A percentile compares a stretch with the other conserved stretches of the same genome.
These are phyloP conservation scores for Nyctibius grandis DNA, from an alignment of 2,797 vertebrate genomes.

Conservation along the genomic window DNA sequence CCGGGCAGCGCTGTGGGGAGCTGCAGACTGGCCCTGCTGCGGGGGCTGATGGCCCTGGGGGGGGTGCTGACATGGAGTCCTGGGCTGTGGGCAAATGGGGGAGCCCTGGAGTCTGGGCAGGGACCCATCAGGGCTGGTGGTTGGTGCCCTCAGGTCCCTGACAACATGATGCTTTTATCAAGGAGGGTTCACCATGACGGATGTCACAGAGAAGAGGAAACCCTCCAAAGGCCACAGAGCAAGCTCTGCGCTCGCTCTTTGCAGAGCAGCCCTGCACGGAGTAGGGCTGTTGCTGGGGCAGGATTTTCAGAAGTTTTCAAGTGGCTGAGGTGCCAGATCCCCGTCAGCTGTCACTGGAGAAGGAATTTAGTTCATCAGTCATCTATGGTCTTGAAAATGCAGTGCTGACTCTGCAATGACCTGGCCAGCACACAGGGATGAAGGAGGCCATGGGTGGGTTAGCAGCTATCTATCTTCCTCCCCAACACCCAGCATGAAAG, in stretches of 20 bases:
- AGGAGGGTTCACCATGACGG: not conserved
- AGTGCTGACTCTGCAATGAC: not conserved
- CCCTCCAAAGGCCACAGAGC: not conserved
- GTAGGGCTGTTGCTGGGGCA: not conserved
- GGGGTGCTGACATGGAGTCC: not conserved
- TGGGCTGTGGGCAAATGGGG: not conserved
- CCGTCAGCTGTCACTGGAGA: not conserved
- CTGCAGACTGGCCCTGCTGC: not conserved
- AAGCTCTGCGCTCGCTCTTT: not conserved
- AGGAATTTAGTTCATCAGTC: not conserved
- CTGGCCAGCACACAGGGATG: not conserved
- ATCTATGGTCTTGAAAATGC: not conserved
- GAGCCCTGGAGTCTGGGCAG: not conserved
- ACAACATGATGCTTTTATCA: not conserved
- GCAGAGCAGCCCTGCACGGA: not conserved
- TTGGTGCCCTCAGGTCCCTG: not conserved
- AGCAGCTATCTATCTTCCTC: not conserved
- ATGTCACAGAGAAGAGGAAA: not conserved
- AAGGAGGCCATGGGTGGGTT: not conserved
- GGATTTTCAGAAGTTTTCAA: not conserved
- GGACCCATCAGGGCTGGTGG: not conserved
- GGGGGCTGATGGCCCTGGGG: rapidly evolving
- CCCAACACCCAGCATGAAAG: rapidly evolving
- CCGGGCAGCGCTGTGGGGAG: not conserved
- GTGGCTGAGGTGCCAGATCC: not conserved